These are phyloP conservation scores for Aphidius gifuensis DNA, from an alignment of 1,140 invertebrate genomes.

Conservation along the genomic window DNA sequence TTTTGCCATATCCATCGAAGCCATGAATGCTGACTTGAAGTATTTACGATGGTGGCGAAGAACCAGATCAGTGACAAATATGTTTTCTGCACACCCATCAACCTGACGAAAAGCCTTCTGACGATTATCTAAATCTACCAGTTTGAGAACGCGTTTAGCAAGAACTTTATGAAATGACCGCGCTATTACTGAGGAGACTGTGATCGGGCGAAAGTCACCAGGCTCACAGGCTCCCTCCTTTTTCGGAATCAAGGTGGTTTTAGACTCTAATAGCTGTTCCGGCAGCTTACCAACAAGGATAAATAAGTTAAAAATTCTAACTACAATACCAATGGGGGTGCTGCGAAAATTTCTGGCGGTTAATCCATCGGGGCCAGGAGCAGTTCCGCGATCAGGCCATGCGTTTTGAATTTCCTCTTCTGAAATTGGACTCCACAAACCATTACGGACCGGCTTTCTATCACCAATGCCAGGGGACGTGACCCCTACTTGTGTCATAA, in stretches of 20 bases:
- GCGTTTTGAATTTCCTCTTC: neutral
- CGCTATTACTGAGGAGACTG: constrained; percentile 39
- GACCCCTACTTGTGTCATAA: neutral
- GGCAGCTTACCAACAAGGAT: constrained; percentile 14
- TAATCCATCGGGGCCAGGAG: constrained; percentile 23
- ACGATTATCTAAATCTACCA: constrained; percentile 9
- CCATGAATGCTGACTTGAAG: constrained; percentile 16
- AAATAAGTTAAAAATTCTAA: constrained; percentile 19
- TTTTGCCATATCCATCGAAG: constrained; percentile 21
- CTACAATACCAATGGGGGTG: neutral
- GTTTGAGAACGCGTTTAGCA: constrained; percentile 29
- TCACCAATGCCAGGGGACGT: neutral
- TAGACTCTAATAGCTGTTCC: constrained; percentile 1
- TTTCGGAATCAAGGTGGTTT: constrained; percentile 34
- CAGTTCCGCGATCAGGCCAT: neutral
- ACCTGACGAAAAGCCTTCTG: constrained; percentile 26
- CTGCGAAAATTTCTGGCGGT: neutral
- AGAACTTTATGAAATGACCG: constrained; percentile 40
- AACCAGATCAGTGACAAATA: constrained; percentile 22
- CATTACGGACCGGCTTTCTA: neutral
- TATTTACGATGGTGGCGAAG: constrained; percentile 10
- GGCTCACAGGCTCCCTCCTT: constrained; percentile 29
- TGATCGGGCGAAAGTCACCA: constrained; percentile 44
- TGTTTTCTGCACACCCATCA: constrained; percentile 30
- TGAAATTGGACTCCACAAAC: neutral